Evolutionary conservation across 2,888 invertebrate genomes (phyloP), one percentile per base, ranked within the genome.

Genomic region (Patella ulyssiponensis): DNA sequence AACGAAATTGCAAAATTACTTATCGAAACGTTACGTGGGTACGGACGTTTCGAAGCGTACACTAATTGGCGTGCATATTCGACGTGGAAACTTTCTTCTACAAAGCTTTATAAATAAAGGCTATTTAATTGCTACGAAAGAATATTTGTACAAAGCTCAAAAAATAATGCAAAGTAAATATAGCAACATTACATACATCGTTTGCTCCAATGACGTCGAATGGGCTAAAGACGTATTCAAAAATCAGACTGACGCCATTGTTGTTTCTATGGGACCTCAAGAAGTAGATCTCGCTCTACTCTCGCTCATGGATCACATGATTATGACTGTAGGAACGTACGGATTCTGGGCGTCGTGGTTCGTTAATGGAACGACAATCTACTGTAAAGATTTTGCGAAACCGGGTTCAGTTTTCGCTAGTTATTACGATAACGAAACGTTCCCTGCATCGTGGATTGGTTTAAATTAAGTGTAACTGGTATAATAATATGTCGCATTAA

Each of bases 271-370:
- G 27, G n/a, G 69, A 14, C 76, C 83, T 5, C 82, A 75, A 44
- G 20, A 69, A 5, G 75, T 84, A 12, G 85, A 85, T 71, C 52
- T 87, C 51, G 84, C 86, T 1, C 27, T 86, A n/a, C 76, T 87
- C 11, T 71, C 84, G 15, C 74, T 80, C 64, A 85, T 85, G 78
- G 81, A 86, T 71, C 87, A 87, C 76, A 81, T 81, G 12, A 86
- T 87, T 15, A 85, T 81, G 64, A 83, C 85, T 1, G 84, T 86
- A 1, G 87, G 87, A 0, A 83, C 86, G 1, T 86, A 83, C 74
- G 79, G 86, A 56, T 87, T 86, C 86, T 86, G 86, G 86, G 80
- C 81, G 12, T 82, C 80, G 1, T 86, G 81, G 80, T 77, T 86
- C 64, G 80, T 81, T n/a, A 82, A 80, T 15, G 86, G 86, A 5